Conservation (phyloP, 53 echinoderm and acorn worm species). For the Holothuria scabra region DNA sequence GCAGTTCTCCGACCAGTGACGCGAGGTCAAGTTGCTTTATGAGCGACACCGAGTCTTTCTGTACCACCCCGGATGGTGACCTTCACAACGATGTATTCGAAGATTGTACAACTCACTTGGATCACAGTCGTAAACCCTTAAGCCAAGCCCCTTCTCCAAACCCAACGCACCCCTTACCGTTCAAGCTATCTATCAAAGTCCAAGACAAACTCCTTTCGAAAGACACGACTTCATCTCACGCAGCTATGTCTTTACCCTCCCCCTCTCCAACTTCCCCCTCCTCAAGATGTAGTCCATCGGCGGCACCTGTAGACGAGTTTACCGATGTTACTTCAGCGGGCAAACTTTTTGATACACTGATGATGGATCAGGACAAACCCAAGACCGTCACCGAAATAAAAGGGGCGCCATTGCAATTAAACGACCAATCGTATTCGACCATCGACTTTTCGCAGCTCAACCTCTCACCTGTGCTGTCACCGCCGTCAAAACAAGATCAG, state of each 20-base stretch:
- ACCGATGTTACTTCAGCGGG: background rate
- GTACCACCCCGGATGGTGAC: conserved; percentile 37
- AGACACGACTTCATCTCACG: background rate
- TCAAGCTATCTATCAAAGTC: conserved; percentile 44
- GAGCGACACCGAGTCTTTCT: conserved; percentile 51
- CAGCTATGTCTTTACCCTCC: background rate
- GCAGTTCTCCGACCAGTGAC: conserved; percentile 44
- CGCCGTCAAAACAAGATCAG: background rate
- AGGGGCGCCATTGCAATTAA: conserved; percentile 2
- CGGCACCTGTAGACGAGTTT: background rate
- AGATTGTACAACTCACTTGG: background rate
- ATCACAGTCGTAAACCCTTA: background rate
- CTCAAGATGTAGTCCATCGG: background rate
- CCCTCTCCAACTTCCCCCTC: background rate
- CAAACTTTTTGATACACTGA: background rate
- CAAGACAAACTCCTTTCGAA: conserved; percentile 23
- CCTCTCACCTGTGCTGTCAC: conserved; percentile 35
- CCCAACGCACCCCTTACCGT: conserved; percentile 15
- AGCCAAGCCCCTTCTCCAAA: background rate
- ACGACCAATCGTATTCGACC: conserved; percentile 37
- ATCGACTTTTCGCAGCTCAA: conserved; percentile 44
- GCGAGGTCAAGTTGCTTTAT: conserved; percentile 36
- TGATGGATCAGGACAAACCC: background rate
- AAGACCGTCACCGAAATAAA: background rate
- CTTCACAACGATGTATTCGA: conserved; percentile 48